Percentiles rank a stretch among this genome's conserved stretches.
phyloP scores from a whole-genome alignment of 2,888 invertebrate species.

The Acleris holmiana region DNA sequence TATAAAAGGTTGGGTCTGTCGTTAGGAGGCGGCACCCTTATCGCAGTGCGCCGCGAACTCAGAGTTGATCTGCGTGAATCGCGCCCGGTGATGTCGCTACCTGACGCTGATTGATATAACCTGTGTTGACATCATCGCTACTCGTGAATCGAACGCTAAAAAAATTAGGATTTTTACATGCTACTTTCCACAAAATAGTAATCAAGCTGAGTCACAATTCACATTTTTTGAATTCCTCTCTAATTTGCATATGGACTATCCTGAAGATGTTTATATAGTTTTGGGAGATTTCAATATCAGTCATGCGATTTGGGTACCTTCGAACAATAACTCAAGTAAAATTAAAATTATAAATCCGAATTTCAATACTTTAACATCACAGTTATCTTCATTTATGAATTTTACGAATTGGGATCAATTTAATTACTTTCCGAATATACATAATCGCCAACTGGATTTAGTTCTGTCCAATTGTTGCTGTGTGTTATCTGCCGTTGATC shows the following conservation, averaged over 20 bases:
- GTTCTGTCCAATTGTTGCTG: no score
- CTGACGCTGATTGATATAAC: no score
- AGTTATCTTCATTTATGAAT: slow-evolving; percentile 18
- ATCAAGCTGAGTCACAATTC: background rate
- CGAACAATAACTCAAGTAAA: background rate
- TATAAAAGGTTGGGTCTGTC: no score
- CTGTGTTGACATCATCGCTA: background rate
- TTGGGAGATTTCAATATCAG: slow-evolving; percentile 3
- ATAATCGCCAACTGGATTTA: background rate
- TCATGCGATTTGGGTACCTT: slow-evolving; percentile 1
- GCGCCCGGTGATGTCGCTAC: no score
- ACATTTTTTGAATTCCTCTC: slow-evolving; percentile 1
- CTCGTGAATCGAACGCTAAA: background rate
- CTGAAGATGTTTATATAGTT: slow-evolving; percentile 1
- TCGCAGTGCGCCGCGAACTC: background rate
- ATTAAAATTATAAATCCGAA: background rate
- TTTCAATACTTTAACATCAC: slow-evolving; percentile 4
- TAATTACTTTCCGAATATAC: background rate
- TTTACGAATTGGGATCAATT: slow-evolving; percentile 26
- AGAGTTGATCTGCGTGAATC: slow-evolving; percentile 1
- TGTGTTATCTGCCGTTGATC: no score
- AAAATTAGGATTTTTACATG: background rate
- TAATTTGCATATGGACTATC: slow-evolving; percentile 1
- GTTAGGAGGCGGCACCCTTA: no score
- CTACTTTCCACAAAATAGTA: slow-evolving; percentile 5